Conservation (phyloP, 1,140 invertebrate genomes). For the Bombus haemorrhoidalis region DNA sequence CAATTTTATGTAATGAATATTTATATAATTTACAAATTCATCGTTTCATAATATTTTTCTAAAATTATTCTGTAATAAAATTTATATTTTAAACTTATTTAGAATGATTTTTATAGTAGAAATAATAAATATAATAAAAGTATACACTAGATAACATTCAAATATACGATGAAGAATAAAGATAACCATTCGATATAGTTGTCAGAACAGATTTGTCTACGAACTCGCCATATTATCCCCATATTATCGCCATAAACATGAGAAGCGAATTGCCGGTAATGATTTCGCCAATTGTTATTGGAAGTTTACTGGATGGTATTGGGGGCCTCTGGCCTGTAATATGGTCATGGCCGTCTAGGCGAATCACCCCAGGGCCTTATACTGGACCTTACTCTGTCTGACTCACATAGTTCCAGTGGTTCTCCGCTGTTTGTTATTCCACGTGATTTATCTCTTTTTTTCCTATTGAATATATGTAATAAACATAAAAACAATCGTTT, state of each 20-base stretch:
- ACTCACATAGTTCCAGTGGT: slow-evolving; percentile 64
- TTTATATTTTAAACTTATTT: background rate
- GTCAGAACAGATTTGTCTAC: background rate
- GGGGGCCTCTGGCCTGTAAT: slow-evolving; percentile 77
- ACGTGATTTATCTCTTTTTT: background rate
- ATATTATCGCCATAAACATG: background rate
- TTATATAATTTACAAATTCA: background rate
- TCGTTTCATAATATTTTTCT: background rate
- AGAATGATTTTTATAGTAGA: background rate
- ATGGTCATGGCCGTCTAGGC: slow-evolving; percentile 80
- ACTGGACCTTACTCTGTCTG: slow-evolving; percentile 73
- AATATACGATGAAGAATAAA: background rate
- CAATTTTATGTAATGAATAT: background rate
- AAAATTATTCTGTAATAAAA: background rate
- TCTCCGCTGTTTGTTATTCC: slow-evolving; percentile 36
- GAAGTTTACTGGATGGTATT: slow-evolving; percentile 34
- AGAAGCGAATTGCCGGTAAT: slow-evolving; percentile 18
- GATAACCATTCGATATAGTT: background rate
- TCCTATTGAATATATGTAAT: slow-evolving; percentile 10
- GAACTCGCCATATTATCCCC: background rate
- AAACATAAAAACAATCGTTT: background rate
- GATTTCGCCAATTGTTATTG: slow-evolving; percentile 49
- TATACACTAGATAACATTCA: background rate
- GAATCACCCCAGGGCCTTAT: slow-evolving; percentile 79
- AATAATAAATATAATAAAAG: background rate